These are phyloP conservation scores for Parnassius mnemosyne DNA, from an alignment of 2,888 invertebrate genomes.

Conservation along the genomic window DNA sequence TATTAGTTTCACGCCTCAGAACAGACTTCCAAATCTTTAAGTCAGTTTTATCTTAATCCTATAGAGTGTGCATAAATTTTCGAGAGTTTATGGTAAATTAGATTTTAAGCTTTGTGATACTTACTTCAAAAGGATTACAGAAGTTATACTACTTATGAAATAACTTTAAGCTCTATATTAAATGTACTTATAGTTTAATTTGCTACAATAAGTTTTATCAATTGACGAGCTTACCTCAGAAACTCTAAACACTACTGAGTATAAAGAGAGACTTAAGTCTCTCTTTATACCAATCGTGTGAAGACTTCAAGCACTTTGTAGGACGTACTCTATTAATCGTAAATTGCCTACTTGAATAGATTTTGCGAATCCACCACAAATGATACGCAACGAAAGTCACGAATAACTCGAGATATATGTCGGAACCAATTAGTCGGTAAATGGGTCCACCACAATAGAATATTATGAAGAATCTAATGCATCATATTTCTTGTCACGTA, in stretches of 20 bases:
- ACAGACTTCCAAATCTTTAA: neutral
- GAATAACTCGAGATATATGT: constrained; percentile 50
- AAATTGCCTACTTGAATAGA: constrained; percentile 40
- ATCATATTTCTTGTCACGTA: constrained; percentile 77
- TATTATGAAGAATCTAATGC: constrained; percentile 61
- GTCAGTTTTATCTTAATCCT: constrained; percentile 4
- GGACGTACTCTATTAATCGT: constrained; percentile 17
- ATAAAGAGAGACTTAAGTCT: constrained; percentile 7
- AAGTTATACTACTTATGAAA: constrained; percentile 1
- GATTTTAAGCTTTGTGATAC: constrained; percentile 18
- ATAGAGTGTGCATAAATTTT: constrained; percentile 13
- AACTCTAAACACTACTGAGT: neutral
- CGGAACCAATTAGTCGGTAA: constrained; percentile 67
- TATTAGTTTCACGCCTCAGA: too few relatives aligned
- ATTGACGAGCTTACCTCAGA: constrained; percentile 11
- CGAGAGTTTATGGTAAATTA: constrained; percentile 18
- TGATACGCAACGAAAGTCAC: constrained; percentile 49
- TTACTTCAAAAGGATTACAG: constrained; percentile 15
- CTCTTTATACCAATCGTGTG: constrained; percentile 10
- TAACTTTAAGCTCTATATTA: constrained; percentile 3
- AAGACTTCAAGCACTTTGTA: constrained; percentile 6
- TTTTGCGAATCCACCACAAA: constrained; percentile 54
- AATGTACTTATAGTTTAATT: constrained; percentile 5
- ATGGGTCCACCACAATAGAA: constrained; percentile 64
- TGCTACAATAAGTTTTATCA: neutral